Base-by-base conservation (phyloP, 2,113 vertebrate species). In the Sinocyclocheilus rhinocerous region DNA sequence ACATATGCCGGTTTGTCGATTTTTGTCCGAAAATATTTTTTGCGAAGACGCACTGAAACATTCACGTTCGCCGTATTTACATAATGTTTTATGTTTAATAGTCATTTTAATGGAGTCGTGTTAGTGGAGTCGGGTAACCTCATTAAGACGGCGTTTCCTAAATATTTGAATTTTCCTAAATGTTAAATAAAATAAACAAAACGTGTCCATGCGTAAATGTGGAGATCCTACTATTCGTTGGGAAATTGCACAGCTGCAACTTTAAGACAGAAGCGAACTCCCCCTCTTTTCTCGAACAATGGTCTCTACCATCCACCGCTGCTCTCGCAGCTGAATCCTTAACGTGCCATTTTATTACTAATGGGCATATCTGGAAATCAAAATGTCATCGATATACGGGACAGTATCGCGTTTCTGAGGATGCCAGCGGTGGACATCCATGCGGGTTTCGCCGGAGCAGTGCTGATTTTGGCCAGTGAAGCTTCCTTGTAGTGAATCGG, bases 301-400 rank as follows among this genome's bases (percentile, higher is more conserved):
- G 97, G 97, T 98, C 95, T 97, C 94, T 95, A 91, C 97, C 97
- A 95, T 95, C 96, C 48, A 69, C 69, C 50, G 82, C 82, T 59
- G 95, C 94, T 94, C 94, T 95, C 96, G 94, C 96, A 95, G 96
- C 96, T 95, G 93, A 95, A 97, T 96, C 96, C 96, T 94, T 95
- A 97, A 96, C 97, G 94, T 97, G 97, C 97, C 96, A 97, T 97
- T 95, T 97, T 97, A 95, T 89, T 82, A 87, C 95, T 95, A 92
- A 95, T 95, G 96, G 93, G 93, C 90, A 93, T 70, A 77, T 65
- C 87, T 92, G 87, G 91, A 89, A 90, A 85, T 92, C 89, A 91
- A 89, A 83, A 93, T 95, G 93, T 93, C 92, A 93, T 88, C 61
- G 85, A 63, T 86, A 84, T 83, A 88, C 89, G 85, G 90, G 91